Conservation (phyloP, 2,113 vertebrate species). For the Casuarius casuarius region DNA sequence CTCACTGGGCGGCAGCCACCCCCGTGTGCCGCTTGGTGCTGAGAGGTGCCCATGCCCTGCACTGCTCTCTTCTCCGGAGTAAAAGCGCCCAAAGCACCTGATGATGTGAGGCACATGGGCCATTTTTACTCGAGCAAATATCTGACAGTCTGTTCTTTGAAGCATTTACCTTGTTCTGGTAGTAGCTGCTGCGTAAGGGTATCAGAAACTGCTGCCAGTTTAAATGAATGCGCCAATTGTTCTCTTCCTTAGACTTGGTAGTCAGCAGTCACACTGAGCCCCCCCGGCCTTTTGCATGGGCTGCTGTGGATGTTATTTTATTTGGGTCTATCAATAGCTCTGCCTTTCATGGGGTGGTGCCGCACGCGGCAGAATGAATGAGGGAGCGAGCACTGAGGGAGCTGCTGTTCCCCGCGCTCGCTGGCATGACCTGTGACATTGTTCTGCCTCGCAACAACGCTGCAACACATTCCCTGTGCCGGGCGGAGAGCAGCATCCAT, state of each 20-base stretch:
- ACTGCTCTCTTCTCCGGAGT: not conserved
- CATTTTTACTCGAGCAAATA: not conserved
- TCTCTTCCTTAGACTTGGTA: not conserved
- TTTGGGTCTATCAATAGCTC: not conserved
- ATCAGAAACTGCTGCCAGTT: fast-evolving
- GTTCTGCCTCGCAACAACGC: not conserved
- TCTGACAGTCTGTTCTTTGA: not conserved
- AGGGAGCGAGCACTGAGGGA: fast-evolving
- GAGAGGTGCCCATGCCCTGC: not conserved
- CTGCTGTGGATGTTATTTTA: not conserved
- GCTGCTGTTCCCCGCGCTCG: not conserved
- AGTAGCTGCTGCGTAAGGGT: not conserved
- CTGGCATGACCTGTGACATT: slow-evolving; percentile 38
- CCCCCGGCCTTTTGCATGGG: not conserved
- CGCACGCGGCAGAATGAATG: not conserved
- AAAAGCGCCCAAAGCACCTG: not conserved
- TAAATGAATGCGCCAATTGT: not conserved
- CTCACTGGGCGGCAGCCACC: not conserved
- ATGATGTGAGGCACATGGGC: not conserved
- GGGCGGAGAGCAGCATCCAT: fast-evolving
- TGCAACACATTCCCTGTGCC: slow-evolving; percentile 4
- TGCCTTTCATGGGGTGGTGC: not conserved
- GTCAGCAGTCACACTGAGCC: not conserved
- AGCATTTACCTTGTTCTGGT: not conserved
- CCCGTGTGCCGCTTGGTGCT: not conserved